These are phyloP conservation scores for Azemiops feae DNA, from an alignment of 2,113 vertebrate genomes.

Conservation along the genomic window DNA sequence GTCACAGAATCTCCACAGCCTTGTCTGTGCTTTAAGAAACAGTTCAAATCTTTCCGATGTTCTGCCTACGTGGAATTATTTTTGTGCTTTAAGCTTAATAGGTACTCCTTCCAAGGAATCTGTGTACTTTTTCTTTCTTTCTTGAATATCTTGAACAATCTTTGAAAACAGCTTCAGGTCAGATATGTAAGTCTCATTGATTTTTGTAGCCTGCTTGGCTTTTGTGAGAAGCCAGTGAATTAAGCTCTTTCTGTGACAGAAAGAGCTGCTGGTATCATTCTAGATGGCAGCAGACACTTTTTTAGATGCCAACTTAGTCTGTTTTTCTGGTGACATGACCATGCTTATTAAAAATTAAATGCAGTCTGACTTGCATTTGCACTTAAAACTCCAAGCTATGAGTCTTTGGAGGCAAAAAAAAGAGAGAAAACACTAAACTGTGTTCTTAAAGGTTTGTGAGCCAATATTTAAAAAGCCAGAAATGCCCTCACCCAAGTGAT, in stretches of 20 bases:
- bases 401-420: slow-evolving; percentile 28
- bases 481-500: neutral
- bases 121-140: neutral
- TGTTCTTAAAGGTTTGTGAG: slow-evolving; percentile 25
- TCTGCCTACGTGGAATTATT: neutral
- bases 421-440: slow-evolving; percentile 38
- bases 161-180: slow-evolving; percentile 5
- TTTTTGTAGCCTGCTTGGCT: slow-evolving; percentile 15
- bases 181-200: slow-evolving; percentile 7
- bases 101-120: neutral
- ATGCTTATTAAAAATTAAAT: slow-evolving; percentile 40
- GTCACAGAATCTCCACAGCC: neutral
- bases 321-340: slow-evolving; percentile 12
- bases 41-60: neutral
- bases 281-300: neutral
- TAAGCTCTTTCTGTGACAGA: slow-evolving; percentile 38
- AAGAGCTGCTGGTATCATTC: slow-evolving; percentile 14
- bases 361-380: slow-evolving; percentile 12
- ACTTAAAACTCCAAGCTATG: slow-evolving; percentile 16
- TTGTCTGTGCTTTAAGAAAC: neutral
- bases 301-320: slow-evolving; percentile 38
- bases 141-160: neutral
- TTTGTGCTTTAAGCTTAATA: neutral
- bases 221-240: slow-evolving; percentile 29
- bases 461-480: slow-evolving; percentile 24